Evolutionary conservation across 2,797 vertebrate genomes (phyloP).

Genomic region (Thalassophryne amazonica): DNA sequence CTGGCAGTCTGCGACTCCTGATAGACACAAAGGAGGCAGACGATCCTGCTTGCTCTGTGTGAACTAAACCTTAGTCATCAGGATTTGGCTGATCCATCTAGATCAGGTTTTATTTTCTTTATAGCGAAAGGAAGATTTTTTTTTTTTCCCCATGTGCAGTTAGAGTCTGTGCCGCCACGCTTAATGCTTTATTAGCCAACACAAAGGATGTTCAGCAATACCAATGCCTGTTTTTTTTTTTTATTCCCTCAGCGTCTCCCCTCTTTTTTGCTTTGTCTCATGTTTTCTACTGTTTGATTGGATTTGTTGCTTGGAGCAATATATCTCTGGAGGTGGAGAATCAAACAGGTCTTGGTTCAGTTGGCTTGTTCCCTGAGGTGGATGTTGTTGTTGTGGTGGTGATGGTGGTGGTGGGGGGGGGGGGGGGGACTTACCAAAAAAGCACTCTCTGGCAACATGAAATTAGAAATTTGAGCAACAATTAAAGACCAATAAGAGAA

Average conservation of each 20-base stretch:
- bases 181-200: constrained; percentile 37
- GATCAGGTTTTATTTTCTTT: constrained; percentile 4
- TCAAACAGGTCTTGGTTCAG: constrained; percentile 64
- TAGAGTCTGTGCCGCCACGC: constrained; percentile 18
- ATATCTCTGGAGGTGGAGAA: constrained; percentile 52
- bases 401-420: no score
- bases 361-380: constrained; percentile 32
- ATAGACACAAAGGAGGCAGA: constrained; percentile 76
- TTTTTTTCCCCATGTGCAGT: not conserved
- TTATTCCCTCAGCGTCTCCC: constrained; percentile 8
- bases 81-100: constrained; percentile 6
- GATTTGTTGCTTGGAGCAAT: constrained; percentile 48
- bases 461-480: constrained; percentile 27
- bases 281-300: constrained; percentile 39
- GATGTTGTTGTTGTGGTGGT: not conserved
- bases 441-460: constrained; percentile 29
- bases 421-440: no score
- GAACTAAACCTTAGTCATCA: constrained; percentile 13
- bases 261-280: constrained; percentile 33
- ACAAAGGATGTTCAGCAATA: constrained; percentile 55
- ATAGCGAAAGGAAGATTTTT: not conserved
- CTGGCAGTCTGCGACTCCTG: constrained; percentile 69
- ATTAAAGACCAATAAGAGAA: constrained; percentile 36
- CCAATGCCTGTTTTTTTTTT: no score
- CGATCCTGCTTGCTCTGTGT: constrained; percentile 34